Conservation (phyloP, 2,113 vertebrate genomes). For the Clupea harengus region DNA sequence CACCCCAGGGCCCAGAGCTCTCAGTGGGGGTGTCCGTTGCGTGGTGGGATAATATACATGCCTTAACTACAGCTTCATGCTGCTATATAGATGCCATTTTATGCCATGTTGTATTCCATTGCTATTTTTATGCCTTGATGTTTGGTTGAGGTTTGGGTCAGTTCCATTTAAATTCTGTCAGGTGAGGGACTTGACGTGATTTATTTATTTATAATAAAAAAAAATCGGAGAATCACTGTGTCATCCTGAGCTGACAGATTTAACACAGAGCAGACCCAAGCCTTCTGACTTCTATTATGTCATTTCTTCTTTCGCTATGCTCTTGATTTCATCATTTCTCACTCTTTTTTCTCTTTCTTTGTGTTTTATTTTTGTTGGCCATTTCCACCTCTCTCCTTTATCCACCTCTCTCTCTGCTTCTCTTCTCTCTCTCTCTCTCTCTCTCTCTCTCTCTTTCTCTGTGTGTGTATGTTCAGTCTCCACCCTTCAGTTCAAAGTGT, state of each 20-base stretch:
- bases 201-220: too few species aligned
- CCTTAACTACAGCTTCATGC: neutral
- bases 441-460: neutral
- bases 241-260: neutral
- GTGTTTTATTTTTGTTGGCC: slow-evolving; percentile 56
- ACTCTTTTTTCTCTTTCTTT: slow-evolving; percentile 72
- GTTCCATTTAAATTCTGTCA: neutral
- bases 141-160: neutral
- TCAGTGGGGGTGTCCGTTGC: neutral
- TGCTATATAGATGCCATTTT: neutral
- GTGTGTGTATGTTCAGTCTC: slow-evolving; percentile 71
- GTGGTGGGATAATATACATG: slow-evolving; percentile 6
- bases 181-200: neutral
- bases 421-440: slow-evolving; percentile 1
- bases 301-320: slow-evolving; percentile 58
- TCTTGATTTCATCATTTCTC: slow-evolving; percentile 71
- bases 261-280: neutral
- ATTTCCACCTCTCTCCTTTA: neutral
- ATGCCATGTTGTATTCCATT: slow-evolving; percentile 10
- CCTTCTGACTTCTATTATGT: slow-evolving; percentile 65
- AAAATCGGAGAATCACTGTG: neutral
- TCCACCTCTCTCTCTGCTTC: slow-evolving; percentile 3
- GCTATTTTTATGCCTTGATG: neutral
- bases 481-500: slow-evolving; percentile 79
- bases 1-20: neutral